Base-by-base conservation (phyloP, 2,113 vertebrate species). In the Pseudonaja textilis region DNA sequence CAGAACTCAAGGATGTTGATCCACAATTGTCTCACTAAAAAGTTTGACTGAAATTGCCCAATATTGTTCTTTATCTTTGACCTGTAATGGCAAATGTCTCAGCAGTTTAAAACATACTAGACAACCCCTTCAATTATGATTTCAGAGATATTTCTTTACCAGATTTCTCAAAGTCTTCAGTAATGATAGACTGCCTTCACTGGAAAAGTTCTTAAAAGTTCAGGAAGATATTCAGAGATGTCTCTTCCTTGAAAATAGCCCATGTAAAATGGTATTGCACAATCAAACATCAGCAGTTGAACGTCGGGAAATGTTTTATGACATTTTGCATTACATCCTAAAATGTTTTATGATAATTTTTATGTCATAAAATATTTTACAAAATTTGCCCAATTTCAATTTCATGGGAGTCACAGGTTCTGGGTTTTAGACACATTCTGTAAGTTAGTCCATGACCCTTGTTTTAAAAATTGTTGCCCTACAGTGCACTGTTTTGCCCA, bases 1-100 rank as follows among this genome's bases (percentile, higher is more conserved):
- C 92, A 92, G 69, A 97, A 94, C 47, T 92, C 34, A 61, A 69
- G 23, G 39, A 56, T 57, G 25, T 54, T 57, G 25, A 57, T 42
- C 20, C 12, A 12, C 39, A 57, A 57, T 39, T 81, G 69, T 39
- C 69, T 18, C 34, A 81, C 34, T 81, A 39, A 81, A 81, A 81
- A 8, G 34, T 39, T 39, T 22, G 6, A 39, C 34, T 39, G 69
- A 81, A 81, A 81, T 39, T 81, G 69, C 18, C 34, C 16, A 81
- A 20, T 81, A 39, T n/a, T n/a, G 42, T 91, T 42, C 39, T 61
- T 50, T 26, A 89, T 25, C 52, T 45, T 88, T n/a, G 90, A 91
- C 55, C 14, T 86, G 81, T 42, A 87, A n/a, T 90, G 22, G n/a
- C 52, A 25, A 90, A 52, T 57, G 52, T 29, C 74, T 23, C 55